Conservation (phyloP, 2,113 vertebrate genomes). For the Gallinago paraguaiae region DNA sequence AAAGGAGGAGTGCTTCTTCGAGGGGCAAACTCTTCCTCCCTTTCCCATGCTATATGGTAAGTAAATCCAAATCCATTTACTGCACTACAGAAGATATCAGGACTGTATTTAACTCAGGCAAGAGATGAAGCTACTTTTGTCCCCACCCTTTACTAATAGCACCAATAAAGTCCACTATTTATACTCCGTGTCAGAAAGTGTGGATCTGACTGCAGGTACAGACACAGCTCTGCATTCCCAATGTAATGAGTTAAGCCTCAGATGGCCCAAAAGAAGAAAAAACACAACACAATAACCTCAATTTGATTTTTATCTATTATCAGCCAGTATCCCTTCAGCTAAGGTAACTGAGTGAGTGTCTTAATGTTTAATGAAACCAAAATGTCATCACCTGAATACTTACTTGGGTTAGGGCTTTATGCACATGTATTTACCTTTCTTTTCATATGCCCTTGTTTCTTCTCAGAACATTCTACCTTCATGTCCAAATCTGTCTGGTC, state of each 20-base stretch:
- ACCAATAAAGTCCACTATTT: accelerated
- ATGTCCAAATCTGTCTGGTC: neutral
- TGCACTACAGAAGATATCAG: neutral
- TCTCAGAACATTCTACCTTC: neutral
- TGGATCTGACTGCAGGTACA: neutral
- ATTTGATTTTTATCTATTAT: neutral
- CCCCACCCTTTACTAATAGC: neutral
- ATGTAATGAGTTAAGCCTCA: neutral
- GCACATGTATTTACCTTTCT: neutral
- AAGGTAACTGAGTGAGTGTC: neutral
- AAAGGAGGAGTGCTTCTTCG: neutral
- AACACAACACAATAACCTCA: neutral
- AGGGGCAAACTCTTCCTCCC: neutral
- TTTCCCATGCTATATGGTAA: neutral
- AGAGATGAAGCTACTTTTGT: neutral
- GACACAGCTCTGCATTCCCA: accelerated
- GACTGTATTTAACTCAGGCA: neutral
- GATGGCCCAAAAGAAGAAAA: neutral
- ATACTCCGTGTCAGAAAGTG: neutral
- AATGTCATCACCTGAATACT: neutral
- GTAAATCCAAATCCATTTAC: neutral
- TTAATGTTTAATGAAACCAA: neutral
- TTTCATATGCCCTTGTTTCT: neutral
- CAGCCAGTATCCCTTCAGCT: neutral
- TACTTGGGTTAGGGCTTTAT: neutral